Percentiles rank a stretch among this genome's conserved stretches.
Evolutionary conservation across 2,888 invertebrate species (phyloP).

Genomic region (Mamestra brassicae): DNA sequence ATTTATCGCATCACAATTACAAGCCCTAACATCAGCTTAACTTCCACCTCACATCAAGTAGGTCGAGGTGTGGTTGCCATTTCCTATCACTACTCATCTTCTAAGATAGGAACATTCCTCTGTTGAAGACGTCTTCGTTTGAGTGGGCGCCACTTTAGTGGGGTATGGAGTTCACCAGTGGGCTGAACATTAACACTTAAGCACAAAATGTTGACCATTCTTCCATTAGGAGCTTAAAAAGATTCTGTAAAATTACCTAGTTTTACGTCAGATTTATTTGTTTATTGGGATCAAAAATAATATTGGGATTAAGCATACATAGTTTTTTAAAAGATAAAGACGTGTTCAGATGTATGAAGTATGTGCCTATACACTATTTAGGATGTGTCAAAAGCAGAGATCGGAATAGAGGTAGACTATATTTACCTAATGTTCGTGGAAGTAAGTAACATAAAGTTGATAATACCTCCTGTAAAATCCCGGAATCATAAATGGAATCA

Average conservation of each 20-base stretch:
- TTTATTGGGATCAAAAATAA: no score
- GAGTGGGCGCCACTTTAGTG: constrained; percentile 21
- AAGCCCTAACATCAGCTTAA: constrained; percentile 3
- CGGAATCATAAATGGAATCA: no score
- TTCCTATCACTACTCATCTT: constrained; percentile 30
- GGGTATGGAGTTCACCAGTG: neutral
- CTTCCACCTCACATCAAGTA: constrained; percentile 15
- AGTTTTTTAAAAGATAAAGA: no score
- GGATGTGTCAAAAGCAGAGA: no score
- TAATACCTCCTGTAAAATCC: no score
- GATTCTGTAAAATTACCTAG: neutral
- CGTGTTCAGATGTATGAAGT: no score
- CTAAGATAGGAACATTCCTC: constrained; percentile 32
- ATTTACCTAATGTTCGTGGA: no score
- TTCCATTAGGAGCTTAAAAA: neutral
- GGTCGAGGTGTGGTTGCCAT: constrained; percentile 39
- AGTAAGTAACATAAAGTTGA: no score
- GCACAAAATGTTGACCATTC: neutral
- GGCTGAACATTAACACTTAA: neutral
- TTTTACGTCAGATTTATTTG: neutral
- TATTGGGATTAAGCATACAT: no score
- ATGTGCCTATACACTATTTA: no score
- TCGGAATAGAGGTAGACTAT: no score
- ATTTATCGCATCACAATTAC: constrained; percentile 8
- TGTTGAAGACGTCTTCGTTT: neutral